Conservation (phyloP, 2,113 vertebrate genomes). For the Daubentonia madagascariensis region DNA sequence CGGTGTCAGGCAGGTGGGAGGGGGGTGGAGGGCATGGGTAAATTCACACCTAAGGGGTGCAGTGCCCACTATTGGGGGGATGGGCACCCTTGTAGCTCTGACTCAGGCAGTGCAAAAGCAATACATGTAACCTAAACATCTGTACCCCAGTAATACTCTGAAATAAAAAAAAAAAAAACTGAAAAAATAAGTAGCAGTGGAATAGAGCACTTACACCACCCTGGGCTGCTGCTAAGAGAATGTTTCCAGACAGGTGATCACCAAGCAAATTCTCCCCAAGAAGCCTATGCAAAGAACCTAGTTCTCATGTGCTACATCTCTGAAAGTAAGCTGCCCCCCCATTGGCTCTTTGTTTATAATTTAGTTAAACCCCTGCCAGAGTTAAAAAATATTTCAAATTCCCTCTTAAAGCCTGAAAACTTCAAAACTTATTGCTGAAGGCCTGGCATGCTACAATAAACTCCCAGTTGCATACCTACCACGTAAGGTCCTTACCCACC, state of each 20-base stretch:
- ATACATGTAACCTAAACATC: too few relatives aligned
- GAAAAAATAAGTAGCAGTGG: too few relatives aligned
- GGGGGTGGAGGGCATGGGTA: too few relatives aligned
- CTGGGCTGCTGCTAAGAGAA: neutral
- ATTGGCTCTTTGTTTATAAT: slow-evolving; percentile 74
- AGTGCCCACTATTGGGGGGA: too few relatives aligned
- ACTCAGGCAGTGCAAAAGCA: too few relatives aligned
- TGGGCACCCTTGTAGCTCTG: too few relatives aligned
- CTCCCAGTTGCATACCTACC: slow-evolving; percentile 66
- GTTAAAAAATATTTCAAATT: slow-evolving; percentile 79
- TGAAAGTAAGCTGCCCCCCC: slow-evolving; percentile 60
- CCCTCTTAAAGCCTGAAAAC: slow-evolving; percentile 78
- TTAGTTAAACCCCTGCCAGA: slow-evolving; percentile 73
- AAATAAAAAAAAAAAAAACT: too few relatives aligned
- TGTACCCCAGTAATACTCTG: too few relatives aligned
- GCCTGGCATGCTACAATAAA: slow-evolving; percentile 76
- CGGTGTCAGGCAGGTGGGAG: too few relatives aligned
- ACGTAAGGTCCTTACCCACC: neutral
- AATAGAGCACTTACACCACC: neutral
- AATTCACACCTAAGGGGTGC: too few relatives aligned
- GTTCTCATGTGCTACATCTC: slow-evolving; percentile 72
- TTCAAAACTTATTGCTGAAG: slow-evolving; percentile 75
- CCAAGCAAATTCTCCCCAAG: slow-evolving; percentile 36
- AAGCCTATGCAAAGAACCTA: slow-evolving; percentile 32
- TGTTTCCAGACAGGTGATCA: neutral